Conservation (phyloP, 1,140 invertebrate species). For the Listronotus oregonensis region DNA sequence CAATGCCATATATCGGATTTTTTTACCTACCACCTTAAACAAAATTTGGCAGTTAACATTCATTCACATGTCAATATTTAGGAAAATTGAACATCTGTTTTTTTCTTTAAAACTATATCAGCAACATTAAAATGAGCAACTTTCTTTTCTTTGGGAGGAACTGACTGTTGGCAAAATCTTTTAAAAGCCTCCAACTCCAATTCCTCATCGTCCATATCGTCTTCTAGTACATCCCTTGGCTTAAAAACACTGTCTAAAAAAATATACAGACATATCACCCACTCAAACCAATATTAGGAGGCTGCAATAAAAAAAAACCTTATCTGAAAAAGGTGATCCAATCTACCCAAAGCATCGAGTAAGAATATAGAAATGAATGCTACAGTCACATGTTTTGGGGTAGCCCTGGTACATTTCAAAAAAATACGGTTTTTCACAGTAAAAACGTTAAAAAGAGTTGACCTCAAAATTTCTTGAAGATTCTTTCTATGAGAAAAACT, state of each 20-base stretch:
- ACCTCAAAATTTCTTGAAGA: no score
- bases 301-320: no score
- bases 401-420: no score
- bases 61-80: neutral
- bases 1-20: neutral
- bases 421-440: no score
- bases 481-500: no score
- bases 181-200: constrained; percentile 80
- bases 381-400: no score
- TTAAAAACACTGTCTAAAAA: constrained; percentile 75
- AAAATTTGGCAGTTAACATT: constrained; percentile 13
- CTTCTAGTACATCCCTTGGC: constrained; percentile 75
- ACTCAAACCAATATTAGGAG: no score
- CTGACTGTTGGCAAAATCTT: constrained; percentile 75
- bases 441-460: no score
- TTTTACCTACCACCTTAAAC: constrained; percentile 1
- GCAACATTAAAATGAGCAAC: constrained; percentile 59
- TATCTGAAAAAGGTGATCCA: no score
- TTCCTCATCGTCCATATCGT: constrained; percentile 77
- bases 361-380: no score
- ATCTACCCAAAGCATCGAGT: no score
- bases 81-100: constrained; percentile 24
- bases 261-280: neutral
- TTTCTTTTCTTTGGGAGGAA: constrained; percentile 70
- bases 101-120: constrained; percentile 53